Evolutionary conservation across 2,113 vertebrate genomes (phyloP), one percentile per base, ranked within the genome.

Genomic region (Ancistrus triradiatus): DNA sequence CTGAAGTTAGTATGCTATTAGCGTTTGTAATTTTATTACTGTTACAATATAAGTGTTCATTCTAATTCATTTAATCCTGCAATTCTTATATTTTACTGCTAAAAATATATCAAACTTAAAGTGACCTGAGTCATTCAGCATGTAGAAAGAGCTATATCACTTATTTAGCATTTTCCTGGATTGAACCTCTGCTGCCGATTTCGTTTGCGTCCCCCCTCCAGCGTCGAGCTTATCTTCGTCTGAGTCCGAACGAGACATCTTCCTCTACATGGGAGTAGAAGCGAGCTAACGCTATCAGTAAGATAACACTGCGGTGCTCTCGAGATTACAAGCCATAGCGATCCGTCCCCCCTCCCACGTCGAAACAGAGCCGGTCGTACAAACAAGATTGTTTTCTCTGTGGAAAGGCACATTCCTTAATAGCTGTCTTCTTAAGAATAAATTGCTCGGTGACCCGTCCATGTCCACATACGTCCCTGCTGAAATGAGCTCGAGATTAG

Each of bases 401-500:
- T 37, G 18, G 57, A 6, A 31, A 65, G 50, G 7, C 24, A 35
- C 17, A 4, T 65, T 56, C 25, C n/a, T 15, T 56, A 33, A 65
- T 37, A 35, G 31, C 11, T 9, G 1, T 38, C 28, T 3, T 56
- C 19, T 48, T 48, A 17, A 51, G 42, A 47, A 47, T 47, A 57
- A 38, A 66, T 57, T 66, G 52, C 31, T 25, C 17, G 33, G 43
- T 66, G 63, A 48, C 33, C 53, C 33, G 2, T 66, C 43, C 10
- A 15, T 56, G 17, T 46, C 21, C n/a, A 4, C 6, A 46, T 18
- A 19, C 19, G 13, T 35, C 11, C 3, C 37, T 43, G 40, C 17
- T 6, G 61, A 42, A 43, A 63, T 63, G 33, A 42, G 60, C 60
- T 52, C 37, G 14, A 43, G 49, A 64, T 64, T 44, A 31, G 37